These are phyloP conservation scores for Camelus dromedarius DNA, from an alignment of 2,113 vertebrate species.

Conservation along the genomic window DNA sequence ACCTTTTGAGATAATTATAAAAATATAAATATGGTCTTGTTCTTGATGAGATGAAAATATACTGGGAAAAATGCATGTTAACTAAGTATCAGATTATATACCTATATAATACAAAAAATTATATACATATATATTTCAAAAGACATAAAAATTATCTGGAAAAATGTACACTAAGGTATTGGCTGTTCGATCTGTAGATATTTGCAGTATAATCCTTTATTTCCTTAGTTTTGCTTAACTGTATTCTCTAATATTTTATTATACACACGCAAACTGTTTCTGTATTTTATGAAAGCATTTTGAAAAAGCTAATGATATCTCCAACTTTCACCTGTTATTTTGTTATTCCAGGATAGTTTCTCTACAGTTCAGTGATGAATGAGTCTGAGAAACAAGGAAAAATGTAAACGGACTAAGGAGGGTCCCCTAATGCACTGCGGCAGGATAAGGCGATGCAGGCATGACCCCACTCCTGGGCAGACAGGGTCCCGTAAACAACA, in stretches of 20 bases:
- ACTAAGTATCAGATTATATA: background rate
- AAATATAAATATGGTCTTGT: background rate
- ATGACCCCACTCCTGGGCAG: background rate
- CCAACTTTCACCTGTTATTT: slow-evolving; percentile 35
- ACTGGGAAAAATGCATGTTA: background rate
- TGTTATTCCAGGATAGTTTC: slow-evolving; percentile 57
- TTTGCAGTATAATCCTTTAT: slow-evolving; percentile 27
- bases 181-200: background rate
- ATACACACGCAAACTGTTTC: background rate
- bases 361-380: slow-evolving; percentile 52
- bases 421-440: slow-evolving; percentile 34
- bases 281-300: background rate
- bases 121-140: background rate
- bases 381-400: slow-evolving; percentile 49
- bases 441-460: background rate
- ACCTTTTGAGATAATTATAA: background rate
- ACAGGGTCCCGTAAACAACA: slow-evolving; percentile 42
- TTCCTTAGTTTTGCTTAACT: slow-evolving; percentile 25
- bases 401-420: slow-evolving; percentile 30
- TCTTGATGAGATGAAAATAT: slow-evolving; percentile 14
- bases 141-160: background rate
- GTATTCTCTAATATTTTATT: background rate
- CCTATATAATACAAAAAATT: background rate
- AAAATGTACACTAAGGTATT: background rate
- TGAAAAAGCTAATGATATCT: slow-evolving; percentile 10